These are phyloP conservation scores for Drosophila rubida DNA, from an alignment of 2,888 invertebrate genomes.

Conservation along the genomic window DNA sequence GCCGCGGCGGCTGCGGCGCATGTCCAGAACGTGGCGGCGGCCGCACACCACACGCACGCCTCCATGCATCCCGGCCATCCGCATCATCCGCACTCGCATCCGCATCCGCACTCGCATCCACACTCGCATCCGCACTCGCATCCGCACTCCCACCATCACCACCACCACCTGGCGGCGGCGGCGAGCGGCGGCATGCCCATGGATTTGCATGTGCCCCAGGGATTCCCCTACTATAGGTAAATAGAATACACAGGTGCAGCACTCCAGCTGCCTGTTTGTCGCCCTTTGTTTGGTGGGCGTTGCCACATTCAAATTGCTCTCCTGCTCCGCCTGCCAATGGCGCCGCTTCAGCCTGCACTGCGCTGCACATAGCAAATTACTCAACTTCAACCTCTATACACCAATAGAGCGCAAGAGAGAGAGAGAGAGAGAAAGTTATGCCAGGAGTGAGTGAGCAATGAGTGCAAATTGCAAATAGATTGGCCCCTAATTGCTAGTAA, in stretches of 20 bases:
- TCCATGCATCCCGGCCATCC: constrained; percentile 67
- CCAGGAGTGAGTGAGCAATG: constrained; percentile 9
- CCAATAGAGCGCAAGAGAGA: background rate
- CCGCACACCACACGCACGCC: constrained; percentile 83
- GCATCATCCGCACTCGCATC: constrained; percentile 69
- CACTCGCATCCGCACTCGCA: constrained; percentile 86
- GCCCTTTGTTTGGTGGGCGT: constrained; percentile 67
- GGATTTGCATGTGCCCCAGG: constrained; percentile 96
- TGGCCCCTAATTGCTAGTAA: constrained; percentile 41
- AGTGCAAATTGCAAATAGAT: constrained; percentile 47
- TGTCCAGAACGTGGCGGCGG: constrained; percentile 85
- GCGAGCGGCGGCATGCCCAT: constrained; percentile 90
- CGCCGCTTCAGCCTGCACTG: constrained; percentile 14
- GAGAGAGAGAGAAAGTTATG: background rate
- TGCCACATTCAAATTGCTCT: constrained; percentile 64
- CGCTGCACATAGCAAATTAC: constrained; percentile 37
- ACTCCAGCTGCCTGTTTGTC: constrained; percentile 32
- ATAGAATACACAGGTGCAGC: constrained; percentile 50
- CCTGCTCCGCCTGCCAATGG: constrained; percentile 67
- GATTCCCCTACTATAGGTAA: constrained; percentile 95
- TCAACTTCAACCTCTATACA: constrained; percentile 25
- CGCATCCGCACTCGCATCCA: constrained; percentile 82
- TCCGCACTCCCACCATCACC: constrained; percentile 69
- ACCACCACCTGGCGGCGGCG: constrained; percentile 84
- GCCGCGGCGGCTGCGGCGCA: constrained; percentile 85